Conservation (phyloP, 2,113 vertebrate genomes). For the Brachirus orientalis region DNA sequence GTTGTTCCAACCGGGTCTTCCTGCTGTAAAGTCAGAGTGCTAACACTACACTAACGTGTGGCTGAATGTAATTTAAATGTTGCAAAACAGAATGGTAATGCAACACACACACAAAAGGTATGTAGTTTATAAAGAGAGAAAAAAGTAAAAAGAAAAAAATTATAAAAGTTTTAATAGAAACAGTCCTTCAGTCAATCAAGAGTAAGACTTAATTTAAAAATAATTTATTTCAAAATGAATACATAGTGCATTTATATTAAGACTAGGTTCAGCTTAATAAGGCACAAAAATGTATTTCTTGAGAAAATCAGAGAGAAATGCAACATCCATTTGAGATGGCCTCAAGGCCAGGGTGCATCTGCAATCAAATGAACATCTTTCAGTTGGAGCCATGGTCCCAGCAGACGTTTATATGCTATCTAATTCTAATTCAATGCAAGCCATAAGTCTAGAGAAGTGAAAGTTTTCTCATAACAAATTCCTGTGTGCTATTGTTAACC, state of each 20-base stretch:
- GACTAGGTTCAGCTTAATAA: constrained; percentile 3
- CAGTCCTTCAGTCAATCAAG: too few species aligned
- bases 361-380: too few species aligned
- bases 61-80: too few species aligned
- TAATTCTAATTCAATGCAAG: neutral
- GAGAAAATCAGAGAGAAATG: neutral
- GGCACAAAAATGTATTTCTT: constrained; percentile 24
- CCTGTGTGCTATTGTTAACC: neutral
- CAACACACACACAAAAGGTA: too few species aligned
- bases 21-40: too few species aligned
- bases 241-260: constrained; percentile 9
- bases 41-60: too few species aligned
- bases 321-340: neutral
- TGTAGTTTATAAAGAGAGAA: neutral
- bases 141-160: neutral
- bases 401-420: neutral
- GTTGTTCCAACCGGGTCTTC: too few species aligned
- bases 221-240: neutral
- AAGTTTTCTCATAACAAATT: neutral
- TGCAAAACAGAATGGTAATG: too few species aligned
- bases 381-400: too few species aligned
- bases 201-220: neutral
- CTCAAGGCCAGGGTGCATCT: too few species aligned
- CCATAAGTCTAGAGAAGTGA: neutral
- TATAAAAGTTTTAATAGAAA: too few species aligned